Base-by-base conservation (phyloP, 2,113 vertebrate genomes). In the Oceanodroma tethys region DNA sequence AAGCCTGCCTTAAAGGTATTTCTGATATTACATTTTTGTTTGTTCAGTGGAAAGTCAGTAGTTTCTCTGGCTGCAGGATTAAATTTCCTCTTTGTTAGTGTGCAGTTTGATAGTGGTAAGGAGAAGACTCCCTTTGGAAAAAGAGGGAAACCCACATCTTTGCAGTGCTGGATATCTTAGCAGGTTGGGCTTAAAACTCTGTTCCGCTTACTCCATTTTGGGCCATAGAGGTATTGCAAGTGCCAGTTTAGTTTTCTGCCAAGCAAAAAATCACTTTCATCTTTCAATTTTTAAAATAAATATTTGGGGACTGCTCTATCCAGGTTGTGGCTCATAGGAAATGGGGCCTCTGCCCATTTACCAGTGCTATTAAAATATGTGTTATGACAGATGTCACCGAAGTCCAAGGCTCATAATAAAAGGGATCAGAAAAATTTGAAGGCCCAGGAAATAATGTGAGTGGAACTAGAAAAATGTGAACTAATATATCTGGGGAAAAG, bases 1-100 rank as follows among this genome's bases (percentile, higher is more conserved):
- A 43, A 84, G 66, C 38, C 88, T 95, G 73, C 96, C 93, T 96
- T 90, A 91, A 84, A 96, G 88, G 94, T 90, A 55, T 88, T 92
- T 94, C 88, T 91, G 79, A 90, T 95, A 92, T 85, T 96, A 81
- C 76, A 40, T 92, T 92, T 96, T 42, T 74, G 74, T 92, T 89
- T 95, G 91, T 38, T 89, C 66, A 65, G 68, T 86, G 56, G 42
- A 90, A 93, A 94, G 80, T 27, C 76, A n/a, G 95, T 66, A 13
- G 62, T 65, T 92, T 92, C 73, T 27, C 48, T 60, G 90, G 65
- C 48, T 86, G 71, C 78, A 79, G 74, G 58, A 48, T 88, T 87
- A 91, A 90, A 75, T 67, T 93, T 32, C 59, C 23, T 80, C 62
- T 91, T 81, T 82, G 34, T 45, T 50, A 21, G 22, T 12, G 36